Conservation (phyloP, 2,113 vertebrate species). For the Panthera tigris region DNA sequence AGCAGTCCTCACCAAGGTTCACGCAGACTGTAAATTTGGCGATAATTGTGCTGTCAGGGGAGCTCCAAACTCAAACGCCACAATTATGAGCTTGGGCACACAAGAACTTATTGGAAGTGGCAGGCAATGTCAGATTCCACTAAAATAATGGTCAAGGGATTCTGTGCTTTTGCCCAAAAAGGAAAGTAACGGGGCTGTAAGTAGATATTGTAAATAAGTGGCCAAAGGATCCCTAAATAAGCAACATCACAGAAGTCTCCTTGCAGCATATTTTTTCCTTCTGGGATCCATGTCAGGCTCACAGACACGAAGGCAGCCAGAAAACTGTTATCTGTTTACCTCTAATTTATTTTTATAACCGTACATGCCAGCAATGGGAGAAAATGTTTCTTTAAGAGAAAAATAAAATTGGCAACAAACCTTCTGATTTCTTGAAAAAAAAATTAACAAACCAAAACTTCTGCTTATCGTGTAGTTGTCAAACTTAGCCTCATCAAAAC, state of each 20-base stretch:
- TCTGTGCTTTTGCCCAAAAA: conserved; percentile 44
- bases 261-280: conserved; percentile 44
- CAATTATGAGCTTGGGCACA: conserved; percentile 17
- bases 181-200: conserved; percentile 21
- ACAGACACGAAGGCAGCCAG: conserved; percentile 59
- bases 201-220: conserved; percentile 47
- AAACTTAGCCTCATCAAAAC: neutral
- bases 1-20: neutral
- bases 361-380: neutral
- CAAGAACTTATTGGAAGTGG: conserved; percentile 32
- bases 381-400: conserved; percentile 42
- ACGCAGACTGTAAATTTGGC: neutral
- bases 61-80: neutral
- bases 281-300: conserved; percentile 38
- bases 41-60: neutral
- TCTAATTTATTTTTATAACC: conserved; percentile 54
- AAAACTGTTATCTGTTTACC: conserved; percentile 56
- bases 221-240: conserved; percentile 49
- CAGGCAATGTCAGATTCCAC: neutral
- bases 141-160: neutral
- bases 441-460: conserved; percentile 13
- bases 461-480: neutral
- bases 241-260: conserved; percentile 12
- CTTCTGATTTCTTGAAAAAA: conserved; percentile 20
- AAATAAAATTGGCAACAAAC: conserved; percentile 36